Evolutionary conservation across 2,888 invertebrate genomes (phyloP), one percentile per base, ranked within the genome.

Genomic region (Sinohyriopsis cumingii): DNA sequence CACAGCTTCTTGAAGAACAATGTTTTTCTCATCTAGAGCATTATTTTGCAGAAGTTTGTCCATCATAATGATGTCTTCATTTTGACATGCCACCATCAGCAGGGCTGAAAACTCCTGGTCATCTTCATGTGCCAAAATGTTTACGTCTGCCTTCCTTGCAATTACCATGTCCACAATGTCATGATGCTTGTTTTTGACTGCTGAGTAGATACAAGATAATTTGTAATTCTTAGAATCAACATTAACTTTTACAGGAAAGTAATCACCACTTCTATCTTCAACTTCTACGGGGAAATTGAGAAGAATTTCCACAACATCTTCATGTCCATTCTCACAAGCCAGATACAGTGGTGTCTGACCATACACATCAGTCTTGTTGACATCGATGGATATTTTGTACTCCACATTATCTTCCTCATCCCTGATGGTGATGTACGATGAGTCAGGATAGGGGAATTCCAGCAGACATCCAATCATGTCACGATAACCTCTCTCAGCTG

Each of bases 331-430:
- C 55, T 82, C 95, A 88, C 96, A 94, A 19, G 98, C 96, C 74
- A 97, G 93, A 87, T 96, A 94, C 28, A 98, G 91, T 25, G 96
- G 94, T 3, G 96, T 95, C 90, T 97, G 96, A 20, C 70, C 93
- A 53, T 95, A 95, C 5, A 95, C 93, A 91, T 87, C 85, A 24
- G 75, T 75, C 61, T 95, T 94, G 91, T 99, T 99, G 64, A 98
- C 93, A 90, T 98, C 97, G 88, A 97, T 96, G n/a, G 97, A 94
- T 89, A 95, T 93, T 33, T 93, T 92, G 91, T 96, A 98, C 45
- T 65, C 68, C 5, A 75, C 56, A 33, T 68, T 60, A 25, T 67
- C 73, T 5, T 63, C 69, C n/a, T 92, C 91, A 87, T 95, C 95
- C 69, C 94, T 93, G 90, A 70, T 90, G 72, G 84, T 77, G 67